phyloP scores from a whole-genome alignment of 30 jellyfish, hydroid and myxozoan species.

The Chrysaora quinquecirrha region DNA sequence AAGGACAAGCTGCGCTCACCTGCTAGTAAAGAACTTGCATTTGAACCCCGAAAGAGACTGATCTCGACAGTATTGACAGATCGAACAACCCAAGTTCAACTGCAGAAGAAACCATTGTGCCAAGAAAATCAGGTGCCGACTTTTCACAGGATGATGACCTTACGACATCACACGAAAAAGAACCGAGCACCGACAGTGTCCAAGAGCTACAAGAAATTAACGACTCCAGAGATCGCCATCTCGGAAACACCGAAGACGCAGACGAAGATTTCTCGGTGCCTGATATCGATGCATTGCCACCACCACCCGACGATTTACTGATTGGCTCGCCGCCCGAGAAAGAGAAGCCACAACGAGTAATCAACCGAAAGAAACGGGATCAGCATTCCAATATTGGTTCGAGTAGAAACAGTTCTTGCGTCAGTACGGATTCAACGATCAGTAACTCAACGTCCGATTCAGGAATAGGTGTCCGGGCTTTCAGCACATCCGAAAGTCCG shows the following conservation, averaged over 20 bases:
- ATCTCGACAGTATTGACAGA: neutral
- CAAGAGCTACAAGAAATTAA: slow-evolving; percentile 44
- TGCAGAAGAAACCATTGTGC: neutral
- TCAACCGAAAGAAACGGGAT: slow-evolving; percentile 86
- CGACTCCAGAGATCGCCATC: slow-evolving; percentile 10
- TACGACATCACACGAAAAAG: slow-evolving; percentile 63
- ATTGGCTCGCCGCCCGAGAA: slow-evolving; percentile 74
- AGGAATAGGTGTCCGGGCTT: slow-evolving; percentile 84
- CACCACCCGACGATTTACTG: slow-evolving; percentile 87
- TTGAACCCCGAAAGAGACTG: neutral
- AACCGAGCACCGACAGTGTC: slow-evolving; percentile 79
- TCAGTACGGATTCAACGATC: slow-evolving; percentile 90
- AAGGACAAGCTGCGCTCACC: neutral
- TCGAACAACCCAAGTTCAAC: neutral
- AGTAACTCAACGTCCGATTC: slow-evolving; percentile 93
- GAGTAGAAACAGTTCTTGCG: slow-evolving; percentile 94
- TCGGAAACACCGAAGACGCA: neutral
- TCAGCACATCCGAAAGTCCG: slow-evolving; percentile 86
- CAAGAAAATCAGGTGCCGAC: neutral
- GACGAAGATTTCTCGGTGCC: slow-evolving; percentile 43
- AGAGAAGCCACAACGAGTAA: slow-evolving; percentile 86
- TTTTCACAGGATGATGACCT: neutral
- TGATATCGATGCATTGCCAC: slow-evolving; percentile 73
- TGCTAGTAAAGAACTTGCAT: neutral
- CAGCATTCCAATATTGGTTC: slow-evolving; percentile 40